phyloP scores from a whole-genome alignment of 2,113 vertebrate species.

The Phrynosoma platyrhinos region DNA sequence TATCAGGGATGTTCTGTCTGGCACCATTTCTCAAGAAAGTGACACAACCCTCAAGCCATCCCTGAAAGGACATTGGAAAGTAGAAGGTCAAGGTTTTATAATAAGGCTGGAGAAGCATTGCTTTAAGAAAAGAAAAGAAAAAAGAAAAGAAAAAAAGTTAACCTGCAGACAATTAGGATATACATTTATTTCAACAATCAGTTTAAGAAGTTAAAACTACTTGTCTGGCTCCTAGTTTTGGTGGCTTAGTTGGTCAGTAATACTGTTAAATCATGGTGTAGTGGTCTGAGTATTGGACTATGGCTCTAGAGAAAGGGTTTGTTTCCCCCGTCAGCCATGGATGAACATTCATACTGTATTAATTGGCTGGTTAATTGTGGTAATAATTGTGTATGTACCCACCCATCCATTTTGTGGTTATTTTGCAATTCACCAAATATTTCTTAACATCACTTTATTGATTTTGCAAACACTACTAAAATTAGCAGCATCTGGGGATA shows the following conservation, averaged over 20 bases:
- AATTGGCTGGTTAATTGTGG: neutral
- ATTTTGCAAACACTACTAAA: neutral
- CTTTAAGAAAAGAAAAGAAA: neutral
- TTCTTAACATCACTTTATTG: neutral
- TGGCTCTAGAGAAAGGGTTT: neutral
- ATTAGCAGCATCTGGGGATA: neutral
- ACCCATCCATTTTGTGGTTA: neutral
- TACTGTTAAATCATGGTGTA: neutral
- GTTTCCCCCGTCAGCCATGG: too few relatives aligned
- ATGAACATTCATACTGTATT: neutral
- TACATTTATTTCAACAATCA: neutral
- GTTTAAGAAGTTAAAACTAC: neutral
- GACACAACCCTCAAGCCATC: conserved; percentile 91
- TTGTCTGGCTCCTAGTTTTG: neutral
- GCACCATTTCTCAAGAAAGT: conserved; percentile 89
- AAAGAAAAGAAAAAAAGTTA: neutral
- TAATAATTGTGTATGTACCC: neutral
- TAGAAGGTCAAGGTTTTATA: neutral
- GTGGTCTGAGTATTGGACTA: neutral
- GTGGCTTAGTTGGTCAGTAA: neutral
- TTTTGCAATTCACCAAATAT: neutral
- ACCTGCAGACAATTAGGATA: neutral
- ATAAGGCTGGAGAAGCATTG: neutral
- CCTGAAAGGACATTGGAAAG: conserved; percentile 72
- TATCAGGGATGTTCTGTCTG: conserved; percentile 90